Conservation (phyloP, 1,140 invertebrate genomes). For the Geopemphigus sp. region DNA sequence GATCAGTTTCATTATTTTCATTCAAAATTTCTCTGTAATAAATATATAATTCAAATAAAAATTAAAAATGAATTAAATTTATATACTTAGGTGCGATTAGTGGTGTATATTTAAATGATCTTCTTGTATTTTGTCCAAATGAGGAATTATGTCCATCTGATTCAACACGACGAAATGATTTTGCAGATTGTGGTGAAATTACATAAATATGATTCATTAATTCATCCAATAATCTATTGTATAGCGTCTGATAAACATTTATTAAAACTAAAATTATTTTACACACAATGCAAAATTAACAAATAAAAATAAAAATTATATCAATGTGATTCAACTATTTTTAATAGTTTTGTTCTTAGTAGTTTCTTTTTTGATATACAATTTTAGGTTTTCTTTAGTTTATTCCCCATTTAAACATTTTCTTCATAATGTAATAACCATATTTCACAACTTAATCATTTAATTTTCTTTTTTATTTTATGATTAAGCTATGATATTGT, state of each 20-base stretch:
- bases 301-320: not conserved
- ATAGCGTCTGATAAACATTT: conserved; percentile 61
- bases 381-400: too few species aligned
- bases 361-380: too few species aligned
- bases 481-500: too few species aligned
- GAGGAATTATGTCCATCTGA: conserved; percentile 58
- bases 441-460: too few species aligned
- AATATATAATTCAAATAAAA: not conserved
- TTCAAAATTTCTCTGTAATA: conserved; percentile 52
- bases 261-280: not conserved
- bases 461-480: too few species aligned
- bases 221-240: conserved; percentile 70
- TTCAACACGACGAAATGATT: conserved; percentile 60
- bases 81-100: conserved; percentile 5
- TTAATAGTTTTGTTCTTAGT: not conserved
- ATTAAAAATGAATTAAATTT: not conserved
- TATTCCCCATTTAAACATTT: too few species aligned
- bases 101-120: conserved; percentile 29
- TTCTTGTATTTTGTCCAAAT: conserved; percentile 40
- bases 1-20: conserved; percentile 58
- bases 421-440: too few species aligned
- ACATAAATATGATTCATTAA: conserved; percentile 73
- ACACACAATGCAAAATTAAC: too few species aligned
- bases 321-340: not conserved
- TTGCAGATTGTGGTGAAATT: conserved; percentile 62